phyloP scores from a whole-genome alignment of 2,113 vertebrate species.

The Oxyruncus cristatus region DNA sequence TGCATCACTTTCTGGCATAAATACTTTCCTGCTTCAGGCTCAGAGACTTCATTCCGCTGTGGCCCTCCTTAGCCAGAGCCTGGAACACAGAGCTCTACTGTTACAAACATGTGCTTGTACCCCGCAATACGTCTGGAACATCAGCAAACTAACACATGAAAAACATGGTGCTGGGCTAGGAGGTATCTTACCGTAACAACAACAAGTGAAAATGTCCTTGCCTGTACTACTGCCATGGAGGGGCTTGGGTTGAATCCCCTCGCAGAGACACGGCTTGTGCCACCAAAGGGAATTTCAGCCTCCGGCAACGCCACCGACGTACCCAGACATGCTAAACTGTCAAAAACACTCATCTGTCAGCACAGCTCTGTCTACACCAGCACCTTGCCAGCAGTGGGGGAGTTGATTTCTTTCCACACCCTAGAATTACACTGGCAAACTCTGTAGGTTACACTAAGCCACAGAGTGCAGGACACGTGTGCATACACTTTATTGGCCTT shows the following conservation, averaged over 20 bases:
- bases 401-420: conserved; percentile 62
- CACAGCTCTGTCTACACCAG: conserved; percentile 51
- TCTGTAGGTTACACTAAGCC: conserved; percentile 36
- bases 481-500: conserved; percentile 50
- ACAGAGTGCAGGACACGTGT: conserved; percentile 20
- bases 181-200: not conserved
- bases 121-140: not conserved
- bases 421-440: conserved; percentile 59
- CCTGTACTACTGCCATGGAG: not conserved
- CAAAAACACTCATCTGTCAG: conserved; percentile 57
- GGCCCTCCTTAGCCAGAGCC: not conserved
- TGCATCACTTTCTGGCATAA: not conserved
- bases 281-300: conserved; percentile 38
- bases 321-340: conserved; percentile 46
- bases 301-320: not conserved
- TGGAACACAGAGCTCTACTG: not conserved
- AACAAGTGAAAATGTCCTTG: not conserved
- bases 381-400: conserved; percentile 46
- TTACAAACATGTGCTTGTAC: not conserved
- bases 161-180: not conserved
- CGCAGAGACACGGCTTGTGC: not conserved
- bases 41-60: not conserved
- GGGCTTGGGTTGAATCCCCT: not conserved
- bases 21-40: not conserved
- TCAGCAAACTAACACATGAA: not conserved